Evolutionary conservation across 2,797 vertebrate species (phyloP).

Genomic region (Crenichthys baileyi): DNA sequence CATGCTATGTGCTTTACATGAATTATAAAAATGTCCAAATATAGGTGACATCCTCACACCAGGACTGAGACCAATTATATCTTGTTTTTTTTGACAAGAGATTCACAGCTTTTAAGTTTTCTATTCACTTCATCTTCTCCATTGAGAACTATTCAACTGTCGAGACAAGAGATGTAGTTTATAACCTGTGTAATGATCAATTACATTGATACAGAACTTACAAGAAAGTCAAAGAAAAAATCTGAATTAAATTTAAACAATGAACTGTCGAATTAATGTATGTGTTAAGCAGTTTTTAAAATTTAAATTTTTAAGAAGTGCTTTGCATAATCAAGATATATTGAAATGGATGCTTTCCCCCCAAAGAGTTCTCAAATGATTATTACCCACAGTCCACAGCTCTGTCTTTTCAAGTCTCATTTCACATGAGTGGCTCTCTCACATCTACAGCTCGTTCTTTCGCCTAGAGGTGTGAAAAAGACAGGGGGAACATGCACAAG

Average conservation of each 20-base stretch:
- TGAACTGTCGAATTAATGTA: constrained; percentile 1
- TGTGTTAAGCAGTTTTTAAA: constrained; percentile 10
- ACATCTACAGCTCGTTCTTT: constrained; percentile 42
- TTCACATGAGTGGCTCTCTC: constrained; percentile 72
- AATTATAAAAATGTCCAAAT: constrained; percentile 57
- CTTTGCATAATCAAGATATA: constrained; percentile 36
- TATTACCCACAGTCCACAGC: constrained; percentile 52
- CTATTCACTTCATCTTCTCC: constrained; percentile 37
- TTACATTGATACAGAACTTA: constrained; percentile 64
- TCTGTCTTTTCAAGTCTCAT: constrained; percentile 66
- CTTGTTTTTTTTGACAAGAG: constrained; percentile 62
- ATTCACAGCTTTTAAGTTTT: constrained; percentile 48
- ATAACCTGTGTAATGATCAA: constrained; percentile 72
- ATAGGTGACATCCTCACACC: constrained; percentile 53
- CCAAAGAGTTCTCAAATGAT: constrained; percentile 43
- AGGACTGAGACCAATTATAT: constrained; percentile 65
- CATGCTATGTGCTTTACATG: constrained; percentile 30
- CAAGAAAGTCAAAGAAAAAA: constrained; percentile 33
- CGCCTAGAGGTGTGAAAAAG: constrained; percentile 64
- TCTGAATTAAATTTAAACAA: constrained; percentile 15
- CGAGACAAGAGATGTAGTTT: constrained; percentile 69
- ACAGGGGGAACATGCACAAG: constrained; percentile 49
- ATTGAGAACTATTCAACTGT: constrained; percentile 77
- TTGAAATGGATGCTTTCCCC: constrained; percentile 41
- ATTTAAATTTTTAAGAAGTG: constrained; percentile 21